Base-by-base conservation (phyloP, 2,888 invertebrate species). In the Hedya salicella region DNA sequence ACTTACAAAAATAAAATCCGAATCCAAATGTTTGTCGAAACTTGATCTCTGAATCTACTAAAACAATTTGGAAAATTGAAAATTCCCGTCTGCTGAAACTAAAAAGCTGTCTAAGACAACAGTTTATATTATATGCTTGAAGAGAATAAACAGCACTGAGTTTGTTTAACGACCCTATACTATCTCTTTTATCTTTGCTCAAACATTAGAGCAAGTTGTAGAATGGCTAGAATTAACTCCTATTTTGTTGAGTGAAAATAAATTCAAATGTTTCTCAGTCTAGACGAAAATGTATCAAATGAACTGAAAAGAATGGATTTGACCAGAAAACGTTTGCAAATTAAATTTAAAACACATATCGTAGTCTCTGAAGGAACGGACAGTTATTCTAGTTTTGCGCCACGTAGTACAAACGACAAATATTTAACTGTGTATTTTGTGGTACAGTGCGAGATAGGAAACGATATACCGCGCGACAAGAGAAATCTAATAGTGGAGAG, bases 51-150 rank as follows among this genome's bases (percentile, higher is more conserved):
- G 25, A 49, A 63, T 40, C n/a, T 21, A 32, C 40, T 32, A 49
- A 63, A 56, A 40, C 49, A 14, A 50, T 63, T 49, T 49, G 30
- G 30, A 50, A 57, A 63, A 63, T 54, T 63, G 53, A 40, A 63
- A 54, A 62, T 21, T 39, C 30, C 40, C 11, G 56, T 56, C 16
- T 57, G 57, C 25, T 32, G 49, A 42, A 36, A 49, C 30, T 57
- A 17, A 57, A 57, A 16, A n/a, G 17, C 56, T 25, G 56, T 44
- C 57, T 30, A 17, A 44, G 30, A 44, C 44, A 44, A 57, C 30
- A 57, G 57, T 57, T 57, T 44, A n/a, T n/a, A 30, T 57, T 30
- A 44, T 32, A 44, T 13, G 57, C 42, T 44, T 44, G 44, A 30
- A 57, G 30, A 19, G 44, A 57, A 61, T 52, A 61, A 52, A 61